Base-by-base conservation (phyloP, 2,113 vertebrate genomes). In the Daboia siamensis region DNA sequence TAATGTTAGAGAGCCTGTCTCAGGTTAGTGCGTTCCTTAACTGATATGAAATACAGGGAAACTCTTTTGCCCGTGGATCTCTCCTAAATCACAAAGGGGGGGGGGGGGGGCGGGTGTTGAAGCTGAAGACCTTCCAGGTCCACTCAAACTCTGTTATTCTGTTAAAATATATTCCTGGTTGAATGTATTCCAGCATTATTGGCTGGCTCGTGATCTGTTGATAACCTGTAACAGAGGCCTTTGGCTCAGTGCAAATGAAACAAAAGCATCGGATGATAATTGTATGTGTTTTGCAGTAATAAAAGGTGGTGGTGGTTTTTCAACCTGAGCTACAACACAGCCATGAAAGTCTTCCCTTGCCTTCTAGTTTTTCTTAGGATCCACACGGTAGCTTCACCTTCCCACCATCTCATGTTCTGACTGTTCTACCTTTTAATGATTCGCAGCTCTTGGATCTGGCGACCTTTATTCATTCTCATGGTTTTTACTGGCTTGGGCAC, bases 21-120 rank as follows among this genome's bases (percentile, higher is more conserved):
- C 15, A 46, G 4, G 4, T 5, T n/a, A 69, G n/a, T 69, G 4
- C 29, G 5, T n/a, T 69, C 64, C 2, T n/a, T 15, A 69, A 15
- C 23, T 0, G 89, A 52, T 88, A 46, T 57, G 7, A 51, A 87
- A 33, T 23, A 3, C 64, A 39, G 20, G 1, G 23, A 86, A 88
- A 92, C 57, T 54, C 91, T 39, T 39, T 39, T 54, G 64, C 61
- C 17, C 56, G 52, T 92, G 88, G 74, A 46, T 61, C 74, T 95
- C 94, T 93, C 94, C 52, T 88, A 74, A 85, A 91, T 64, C 94
- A 15, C 24, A 26, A 59, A 59, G 57, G 21, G 8, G 21, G 57
- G 2, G 21, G 57, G 1, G 39, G 39, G 1, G n/a, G n/a, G n/a
- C n/a, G n/a, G 39, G 39, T 39, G 39, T 39, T 61, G 57, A 61